Conservation (phyloP, 2,888 invertebrate genomes). For the Galeruca laticollis region DNA sequence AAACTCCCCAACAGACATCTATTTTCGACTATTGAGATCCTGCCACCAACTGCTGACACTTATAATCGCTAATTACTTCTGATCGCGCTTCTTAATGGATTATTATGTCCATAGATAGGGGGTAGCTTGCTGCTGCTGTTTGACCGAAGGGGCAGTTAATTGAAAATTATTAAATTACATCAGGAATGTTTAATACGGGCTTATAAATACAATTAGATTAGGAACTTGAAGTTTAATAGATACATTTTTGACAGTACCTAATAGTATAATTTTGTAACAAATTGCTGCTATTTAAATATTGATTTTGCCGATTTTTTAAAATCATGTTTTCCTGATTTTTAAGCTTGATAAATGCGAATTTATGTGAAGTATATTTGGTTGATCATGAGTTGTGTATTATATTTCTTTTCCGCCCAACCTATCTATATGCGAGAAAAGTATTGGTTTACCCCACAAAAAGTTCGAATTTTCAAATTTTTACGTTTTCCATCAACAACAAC, state of each 20-base stretch:
- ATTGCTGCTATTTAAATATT: neutral
- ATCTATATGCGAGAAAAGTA: too few species aligned
- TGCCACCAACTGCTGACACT: conserved; percentile 57
- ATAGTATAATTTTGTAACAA: neutral
- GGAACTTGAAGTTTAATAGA: neutral
- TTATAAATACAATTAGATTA: neutral
- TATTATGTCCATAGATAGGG: conserved; percentile 37
- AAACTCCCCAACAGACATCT: conserved; percentile 46
- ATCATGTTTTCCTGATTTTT: too few species aligned
- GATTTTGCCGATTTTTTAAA: too few species aligned
- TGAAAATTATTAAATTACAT: conserved; percentile 8
- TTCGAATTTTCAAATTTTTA: too few species aligned
- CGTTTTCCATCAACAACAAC: too few species aligned
- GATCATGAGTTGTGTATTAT: too few species aligned
- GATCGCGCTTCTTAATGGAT: conserved; percentile 42
- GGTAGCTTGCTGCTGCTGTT: conserved; percentile 18
- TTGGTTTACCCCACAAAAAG: too few species aligned
- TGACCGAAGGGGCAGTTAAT: conserved; percentile 5
- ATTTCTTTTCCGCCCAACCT: too few species aligned
- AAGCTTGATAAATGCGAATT: too few species aligned
- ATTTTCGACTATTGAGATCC: conserved; percentile 53
- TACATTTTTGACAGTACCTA: neutral
- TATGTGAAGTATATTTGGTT: too few species aligned
- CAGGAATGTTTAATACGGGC: neutral
- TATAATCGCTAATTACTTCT: conserved; percentile 54